Base-by-base conservation (phyloP, 2,888 invertebrate genomes). In the Idaea dimidiata region DNA sequence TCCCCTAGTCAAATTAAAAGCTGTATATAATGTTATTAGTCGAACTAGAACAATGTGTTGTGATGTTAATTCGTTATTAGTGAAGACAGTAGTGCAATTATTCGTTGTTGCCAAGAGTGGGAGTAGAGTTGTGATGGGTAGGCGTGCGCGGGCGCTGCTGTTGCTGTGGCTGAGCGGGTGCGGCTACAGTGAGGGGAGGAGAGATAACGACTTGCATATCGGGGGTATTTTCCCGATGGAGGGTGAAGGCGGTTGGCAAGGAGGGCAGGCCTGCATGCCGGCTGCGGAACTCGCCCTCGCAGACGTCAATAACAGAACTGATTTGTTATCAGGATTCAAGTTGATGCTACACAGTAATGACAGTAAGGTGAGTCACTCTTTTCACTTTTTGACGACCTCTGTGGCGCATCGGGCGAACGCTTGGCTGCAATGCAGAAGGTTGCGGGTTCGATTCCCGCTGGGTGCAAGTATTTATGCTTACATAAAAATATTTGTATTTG, bases 161-260 rank as follows among this genome's bases (percentile, higher is more conserved):
- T 65, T 89, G 74, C 74, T 90, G 69, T 84, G 86, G 82, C 78
- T 89, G 78, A 80, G 83, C 72, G 85, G 84, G 57, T 79, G 82
- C 60, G 82, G 82, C 67, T 81, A 77, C 75, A 81, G 90, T 72
- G 90, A 89, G 70, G 88, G 86, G 16, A 84, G 91, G 66, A 93
- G 93, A 58, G 94, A 94, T 74, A 95, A 96, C 88, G 96, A 97
- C 80, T 93, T 99, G 77, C 97, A 99, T 89, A 98, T 99, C 86
- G 99, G 99, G 62, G 99, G 98, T 62, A 99, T 99, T 81, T 99
- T 99, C 89, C 99, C 99, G 54, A 99, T 99, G 93, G 96, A 95
- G 63, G 99, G 98, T 59, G 96, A 97, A 81, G 98, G 98, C 60
- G 99, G 99, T 75, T 99, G 99, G 99, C 98, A 99, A 81, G 99